Percentiles rank a stretch among this genome's conserved stretches.
These are phyloP conservation scores for Bos taurus DNA, from an alignment of 2,113 vertebrate species.

Conservation along the genomic window DNA sequence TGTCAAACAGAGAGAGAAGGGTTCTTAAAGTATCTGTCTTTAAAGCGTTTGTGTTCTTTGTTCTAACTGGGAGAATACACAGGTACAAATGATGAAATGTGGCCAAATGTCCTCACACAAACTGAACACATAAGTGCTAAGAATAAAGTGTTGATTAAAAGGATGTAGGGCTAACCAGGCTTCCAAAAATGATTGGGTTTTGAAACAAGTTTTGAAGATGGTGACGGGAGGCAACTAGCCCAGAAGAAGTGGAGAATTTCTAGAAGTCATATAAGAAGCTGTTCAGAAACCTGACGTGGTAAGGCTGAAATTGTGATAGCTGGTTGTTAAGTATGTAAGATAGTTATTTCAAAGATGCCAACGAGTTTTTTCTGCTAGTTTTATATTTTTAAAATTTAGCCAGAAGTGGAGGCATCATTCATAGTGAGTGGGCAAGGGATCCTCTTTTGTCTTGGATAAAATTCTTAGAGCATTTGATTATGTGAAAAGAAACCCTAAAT, in stretches of 20 bases:
- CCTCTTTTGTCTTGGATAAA: background rate
- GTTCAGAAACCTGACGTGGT: background rate
- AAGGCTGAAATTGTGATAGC: background rate
- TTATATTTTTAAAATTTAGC: background rate
- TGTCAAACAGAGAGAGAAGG: background rate
- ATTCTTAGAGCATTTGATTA: background rate
- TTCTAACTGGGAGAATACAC: background rate
- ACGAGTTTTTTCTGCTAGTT: background rate
- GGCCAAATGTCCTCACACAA: background rate
- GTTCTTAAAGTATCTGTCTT: background rate
- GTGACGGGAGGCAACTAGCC: background rate
- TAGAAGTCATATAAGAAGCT: background rate
- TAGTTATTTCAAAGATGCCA: background rate
- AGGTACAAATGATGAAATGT: background rate
- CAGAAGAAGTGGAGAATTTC: background rate
- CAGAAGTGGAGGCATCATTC: background rate
- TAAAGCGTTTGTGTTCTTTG: background rate
- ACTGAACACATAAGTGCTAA: background rate
- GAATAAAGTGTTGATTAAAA: background rate
- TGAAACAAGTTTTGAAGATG: background rate
- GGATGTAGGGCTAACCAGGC: background rate
- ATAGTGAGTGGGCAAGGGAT: background rate
- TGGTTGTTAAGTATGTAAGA: background rate
- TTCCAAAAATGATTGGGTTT: background rate
- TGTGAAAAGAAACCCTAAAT: background rate